Evolutionary conservation across 2,113 vertebrate species (phyloP).

Genomic region (Apteryx mantelli): DNA sequence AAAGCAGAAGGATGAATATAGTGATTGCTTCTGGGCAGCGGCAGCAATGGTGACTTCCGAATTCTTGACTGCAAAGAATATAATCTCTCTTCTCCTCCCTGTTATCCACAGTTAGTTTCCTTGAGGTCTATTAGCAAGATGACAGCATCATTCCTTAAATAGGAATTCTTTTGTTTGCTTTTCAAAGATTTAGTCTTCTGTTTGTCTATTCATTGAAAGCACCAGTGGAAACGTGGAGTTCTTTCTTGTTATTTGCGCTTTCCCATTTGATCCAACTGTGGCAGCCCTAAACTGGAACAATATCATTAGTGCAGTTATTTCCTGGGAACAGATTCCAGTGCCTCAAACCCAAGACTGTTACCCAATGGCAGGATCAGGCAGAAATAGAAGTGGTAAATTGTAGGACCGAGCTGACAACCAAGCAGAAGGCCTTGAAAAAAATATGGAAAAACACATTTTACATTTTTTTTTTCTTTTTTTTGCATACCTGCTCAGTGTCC

Average conservation of each 20-base stretch:
- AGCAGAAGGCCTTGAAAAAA: neutral
- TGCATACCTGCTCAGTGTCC: neutral
- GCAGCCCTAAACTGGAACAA: neutral
- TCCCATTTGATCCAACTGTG: neutral
- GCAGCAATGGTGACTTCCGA: neutral
- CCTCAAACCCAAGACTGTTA: neutral
- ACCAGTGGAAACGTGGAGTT: neutral
- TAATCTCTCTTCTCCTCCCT: neutral
- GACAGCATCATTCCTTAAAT: neutral
- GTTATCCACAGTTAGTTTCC: neutral
- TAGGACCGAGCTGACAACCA: neutral
- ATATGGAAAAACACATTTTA: neutral
- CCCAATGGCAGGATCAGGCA: neutral
- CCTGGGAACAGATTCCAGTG: neutral
- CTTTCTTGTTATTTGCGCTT: neutral
- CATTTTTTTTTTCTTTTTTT: neutral
- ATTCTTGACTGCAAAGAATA: neutral
- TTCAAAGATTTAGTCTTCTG: neutral
- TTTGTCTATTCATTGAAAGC: neutral
- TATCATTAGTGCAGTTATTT: neutral
- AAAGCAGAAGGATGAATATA: neutral
- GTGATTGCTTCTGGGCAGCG: neutral
- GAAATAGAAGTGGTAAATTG: neutral
- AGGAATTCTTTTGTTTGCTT: neutral
- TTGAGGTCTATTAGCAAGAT: neutral